phyloP scores from a whole-genome alignment of 35 echinoderm and acorn worm species.

The Hemicentrotus pulcherrimus region DNA sequence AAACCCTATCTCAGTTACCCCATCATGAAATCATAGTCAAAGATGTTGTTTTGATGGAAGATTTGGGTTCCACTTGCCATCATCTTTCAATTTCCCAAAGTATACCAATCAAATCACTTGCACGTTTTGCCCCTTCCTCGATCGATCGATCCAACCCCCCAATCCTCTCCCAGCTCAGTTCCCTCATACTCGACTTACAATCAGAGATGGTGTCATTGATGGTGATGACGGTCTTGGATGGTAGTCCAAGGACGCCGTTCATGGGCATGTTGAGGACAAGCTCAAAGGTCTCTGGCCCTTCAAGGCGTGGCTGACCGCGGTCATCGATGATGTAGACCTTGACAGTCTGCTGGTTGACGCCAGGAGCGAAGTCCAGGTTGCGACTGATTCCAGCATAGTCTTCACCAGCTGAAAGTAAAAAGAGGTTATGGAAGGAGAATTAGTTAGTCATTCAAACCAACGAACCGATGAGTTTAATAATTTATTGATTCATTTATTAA shows the following conservation, averaged over 20 bases:
- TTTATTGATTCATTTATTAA: too few relatives aligned
- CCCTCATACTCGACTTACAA: constrained; percentile 64
- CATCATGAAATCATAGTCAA: too few relatives aligned
- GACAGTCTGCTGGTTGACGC: constrained; percentile 97
- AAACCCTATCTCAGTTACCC: too few relatives aligned
- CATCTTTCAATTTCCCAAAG: too few relatives aligned
- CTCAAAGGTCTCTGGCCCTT: constrained; percentile 95
- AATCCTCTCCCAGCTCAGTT: background rate
- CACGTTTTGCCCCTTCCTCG: background rate
- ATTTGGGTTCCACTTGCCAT: too few relatives aligned
- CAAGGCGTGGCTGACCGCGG: constrained; percentile 85
- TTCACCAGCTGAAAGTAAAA: constrained; percentile 72
- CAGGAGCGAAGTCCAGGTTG: constrained; percentile 98
- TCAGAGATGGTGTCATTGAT: constrained; percentile 99
- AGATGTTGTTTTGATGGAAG: too few relatives aligned
- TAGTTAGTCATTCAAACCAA: background rate
- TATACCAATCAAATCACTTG: too few relatives aligned
- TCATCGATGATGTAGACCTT: constrained; percentile 95
- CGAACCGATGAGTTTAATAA: too few relatives aligned
- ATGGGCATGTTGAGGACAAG: constrained; percentile 96
- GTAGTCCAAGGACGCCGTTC: constrained; percentile 86
- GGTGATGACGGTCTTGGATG: constrained; percentile 76
- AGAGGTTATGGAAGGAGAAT: background rate
- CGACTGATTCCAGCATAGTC: constrained; percentile 98
- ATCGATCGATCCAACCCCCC: too few relatives aligned